Conservation (phyloP, 2,113 vertebrate species). For the Atrichornis clamosus region DNA sequence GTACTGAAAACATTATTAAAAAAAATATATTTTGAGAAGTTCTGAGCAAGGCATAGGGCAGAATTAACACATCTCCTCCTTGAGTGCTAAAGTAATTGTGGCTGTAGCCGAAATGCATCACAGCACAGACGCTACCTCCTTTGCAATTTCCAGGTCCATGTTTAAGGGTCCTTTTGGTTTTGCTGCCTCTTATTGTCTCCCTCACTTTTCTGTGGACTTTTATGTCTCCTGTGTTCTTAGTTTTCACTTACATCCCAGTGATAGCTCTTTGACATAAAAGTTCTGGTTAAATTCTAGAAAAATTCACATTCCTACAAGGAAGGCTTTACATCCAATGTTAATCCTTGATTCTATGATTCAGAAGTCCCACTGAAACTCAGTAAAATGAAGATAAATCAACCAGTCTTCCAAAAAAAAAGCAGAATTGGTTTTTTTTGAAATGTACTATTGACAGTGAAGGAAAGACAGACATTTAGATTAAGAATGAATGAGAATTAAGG, state of each 20-base stretch:
- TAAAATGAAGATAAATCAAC: neutral
- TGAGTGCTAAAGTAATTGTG: neutral
- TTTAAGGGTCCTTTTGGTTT: neutral
- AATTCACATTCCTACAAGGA: neutral
- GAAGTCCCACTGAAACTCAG: neutral
- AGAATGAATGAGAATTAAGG: neutral
- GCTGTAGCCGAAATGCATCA: neutral
- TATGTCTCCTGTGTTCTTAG: neutral
- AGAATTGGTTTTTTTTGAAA: neutral
- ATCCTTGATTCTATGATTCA: neutral
- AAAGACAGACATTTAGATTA: neutral
- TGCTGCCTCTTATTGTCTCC: neutral
- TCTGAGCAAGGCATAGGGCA: neutral
- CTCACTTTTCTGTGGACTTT: neutral
- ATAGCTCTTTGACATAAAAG: neutral
- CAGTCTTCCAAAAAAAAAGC: neutral
- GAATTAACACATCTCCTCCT: neutral
- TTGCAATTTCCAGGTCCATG: neutral
- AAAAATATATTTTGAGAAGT: neutral
- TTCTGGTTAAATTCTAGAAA: neutral
- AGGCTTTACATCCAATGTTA: neutral
- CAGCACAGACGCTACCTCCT: neutral
- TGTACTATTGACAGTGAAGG: neutral
- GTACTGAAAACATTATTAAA: neutral
- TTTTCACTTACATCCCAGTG: neutral